Base-by-base conservation (phyloP, 2,888 invertebrate genomes). In the Drosophila robusta region DNA sequence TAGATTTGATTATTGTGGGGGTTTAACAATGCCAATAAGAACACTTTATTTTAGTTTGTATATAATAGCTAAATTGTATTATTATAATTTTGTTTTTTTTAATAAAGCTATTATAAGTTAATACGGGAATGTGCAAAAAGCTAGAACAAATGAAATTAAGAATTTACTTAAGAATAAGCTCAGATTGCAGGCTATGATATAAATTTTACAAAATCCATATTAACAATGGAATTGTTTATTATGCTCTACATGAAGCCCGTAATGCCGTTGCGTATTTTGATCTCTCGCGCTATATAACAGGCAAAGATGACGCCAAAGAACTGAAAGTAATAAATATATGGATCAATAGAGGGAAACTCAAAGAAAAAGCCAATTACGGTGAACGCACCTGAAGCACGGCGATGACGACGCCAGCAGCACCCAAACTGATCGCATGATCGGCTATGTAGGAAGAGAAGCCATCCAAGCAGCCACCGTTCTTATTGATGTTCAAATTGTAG, bases 381-480 rank as follows among this genome's bases (percentile, higher is more conserved):
- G 2, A 49, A 55, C 72, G 62, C 47, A 97, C 96, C 95, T 97
- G 97, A 73, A 97, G 91, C 47, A 96, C 92, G 18, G 96, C 96
- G 69, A 97, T 93, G 45, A 95, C 95, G 39, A 97, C 92, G 12
- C 96, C 97, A 68, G 95, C 94, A 0, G 95, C 94, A 0, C 96
- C 97, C 49, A 97, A 94, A 63, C 95, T 94, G 0, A 94, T 93
- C 0, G 96, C 95, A 80, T 97, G 96, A 0, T 93, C 91, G 45
- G 93, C 92, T 51, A 96, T 94, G 92, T 94, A 95, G 5, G 90
- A 67, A 0, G 94, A 93, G 73, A 97, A 94, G 0, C 92, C 93
- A 0, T 86, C 74, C 0, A 94, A 91, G 63, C 96, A 96, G 6
- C 95, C 95, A 0, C 54, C 41, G 0, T 12, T 14, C 0, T 0